Conservation (phyloP, 2,888 invertebrate species). For the Nomada ferruginata region DNA sequence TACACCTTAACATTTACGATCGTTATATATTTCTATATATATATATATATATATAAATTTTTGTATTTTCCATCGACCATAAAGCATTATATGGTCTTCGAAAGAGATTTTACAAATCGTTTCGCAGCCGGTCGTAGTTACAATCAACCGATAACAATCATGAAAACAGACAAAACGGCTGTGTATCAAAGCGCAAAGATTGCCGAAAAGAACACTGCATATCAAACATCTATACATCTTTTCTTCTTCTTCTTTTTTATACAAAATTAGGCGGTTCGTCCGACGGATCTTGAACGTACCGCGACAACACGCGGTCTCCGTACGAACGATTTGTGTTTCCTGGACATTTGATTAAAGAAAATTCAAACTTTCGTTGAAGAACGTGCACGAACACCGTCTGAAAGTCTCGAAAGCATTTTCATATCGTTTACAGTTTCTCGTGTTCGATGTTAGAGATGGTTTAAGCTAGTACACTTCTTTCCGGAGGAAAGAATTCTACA, state of each 20-base stretch:
- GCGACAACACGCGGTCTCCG: not conserved
- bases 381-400: not conserved
- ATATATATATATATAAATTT: constrained; percentile 13
- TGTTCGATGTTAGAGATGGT: not conserved
- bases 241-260: constrained; percentile 23
- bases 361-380: not conserved
- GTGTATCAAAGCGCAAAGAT: constrained; percentile 45
- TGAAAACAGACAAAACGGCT: constrained; percentile 17
- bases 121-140: constrained; percentile 3
- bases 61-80: not conserved
- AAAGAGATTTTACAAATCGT: constrained; percentile 21
- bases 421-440: too few relatives aligned
- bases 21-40: constrained; percentile 1
- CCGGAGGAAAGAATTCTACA: not conserved
- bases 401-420: not conserved
- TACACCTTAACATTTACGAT: constrained; percentile 22
- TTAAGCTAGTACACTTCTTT: not conserved
- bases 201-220: constrained; percentile 39
- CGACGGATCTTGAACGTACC: not conserved
- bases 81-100: not conserved
- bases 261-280: constrained; percentile 43
- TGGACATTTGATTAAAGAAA: not conserved
- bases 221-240: constrained; percentile 36
- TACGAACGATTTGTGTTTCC: not conserved
- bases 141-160: constrained; percentile 2